Evolutionary conservation across 2,888 invertebrate genomes (phyloP).

Genomic region (Dryadula phaetusa): DNA sequence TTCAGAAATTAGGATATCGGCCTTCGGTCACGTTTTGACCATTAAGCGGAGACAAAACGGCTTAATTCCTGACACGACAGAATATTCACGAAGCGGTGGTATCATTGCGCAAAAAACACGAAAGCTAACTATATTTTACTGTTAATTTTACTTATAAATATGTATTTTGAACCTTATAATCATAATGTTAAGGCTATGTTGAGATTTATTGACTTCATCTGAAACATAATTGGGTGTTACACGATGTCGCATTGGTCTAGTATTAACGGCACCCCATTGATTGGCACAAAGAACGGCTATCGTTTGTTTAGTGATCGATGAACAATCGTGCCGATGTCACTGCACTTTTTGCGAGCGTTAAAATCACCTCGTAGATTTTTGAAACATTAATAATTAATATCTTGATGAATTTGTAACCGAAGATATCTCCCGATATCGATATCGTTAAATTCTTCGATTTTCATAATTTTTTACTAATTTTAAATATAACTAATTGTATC

Average conservation of each 20-base stretch:
- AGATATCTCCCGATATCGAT: too few relatives aligned
- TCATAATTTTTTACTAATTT: too few relatives aligned
- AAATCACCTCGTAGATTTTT: not conserved
- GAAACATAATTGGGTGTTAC: constrained; percentile 59
- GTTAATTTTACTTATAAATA: constrained; percentile 21
- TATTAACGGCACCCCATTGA: constrained; percentile 80
- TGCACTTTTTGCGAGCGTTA: constrained; percentile 31
- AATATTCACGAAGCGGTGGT: constrained; percentile 78
- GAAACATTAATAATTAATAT: not conserved
- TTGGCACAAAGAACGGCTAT: constrained; percentile 72
- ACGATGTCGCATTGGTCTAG: constrained; percentile 73
- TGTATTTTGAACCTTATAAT: constrained; percentile 39
- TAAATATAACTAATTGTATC: too few relatives aligned
- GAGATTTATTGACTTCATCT: constrained; percentile 34
- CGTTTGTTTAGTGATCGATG: constrained; percentile 75
- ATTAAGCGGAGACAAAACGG: constrained; percentile 81
- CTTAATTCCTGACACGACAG: constrained; percentile 77
- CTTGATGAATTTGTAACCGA: not conserved
- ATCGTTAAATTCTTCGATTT: too few relatives aligned
- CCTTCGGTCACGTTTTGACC: constrained; percentile 80
- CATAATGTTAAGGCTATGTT: not conserved
- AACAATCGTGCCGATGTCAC: constrained; percentile 58
- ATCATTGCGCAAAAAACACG: constrained; percentile 82
- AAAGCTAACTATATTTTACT: constrained; percentile 49
- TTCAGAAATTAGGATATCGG: constrained; percentile 73